Conservation (phyloP, 2,888 invertebrate species). For the Drosophila merina region DNA sequence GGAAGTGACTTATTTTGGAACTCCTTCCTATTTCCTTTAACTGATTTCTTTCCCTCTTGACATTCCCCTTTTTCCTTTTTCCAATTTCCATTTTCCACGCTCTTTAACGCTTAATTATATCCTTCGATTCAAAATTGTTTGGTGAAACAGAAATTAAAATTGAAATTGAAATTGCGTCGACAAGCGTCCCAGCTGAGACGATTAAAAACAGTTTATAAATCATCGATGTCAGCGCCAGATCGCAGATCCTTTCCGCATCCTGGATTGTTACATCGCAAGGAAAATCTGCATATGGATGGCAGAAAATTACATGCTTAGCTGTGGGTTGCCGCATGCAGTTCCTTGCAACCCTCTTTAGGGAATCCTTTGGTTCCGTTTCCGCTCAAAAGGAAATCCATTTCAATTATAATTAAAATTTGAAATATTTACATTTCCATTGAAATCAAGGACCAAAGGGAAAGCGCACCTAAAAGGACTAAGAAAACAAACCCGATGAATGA, state of each 20-base stretch:
- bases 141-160: constrained; percentile 31
- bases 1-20: constrained; percentile 8
- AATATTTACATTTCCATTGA: constrained; percentile 82
- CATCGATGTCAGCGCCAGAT: constrained; percentile 52
- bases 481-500: constrained; percentile 29
- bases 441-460: constrained; percentile 53
- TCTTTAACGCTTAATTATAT: constrained; percentile 53
- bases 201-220: constrained; percentile 71
- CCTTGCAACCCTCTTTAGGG: constrained; percentile 21
- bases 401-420: constrained; percentile 78
- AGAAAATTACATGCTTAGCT: constrained; percentile 54
- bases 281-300: constrained; percentile 50
- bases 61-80: neutral
- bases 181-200: constrained; percentile 41
- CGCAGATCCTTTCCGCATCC: neutral
- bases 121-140: constrained; percentile 62
- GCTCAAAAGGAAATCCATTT: constrained; percentile 60
- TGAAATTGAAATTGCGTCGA: constrained; percentile 18
- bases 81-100: constrained; percentile 26
- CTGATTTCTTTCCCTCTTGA: neutral
- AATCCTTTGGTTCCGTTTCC: constrained; percentile 3
- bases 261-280: neutral
- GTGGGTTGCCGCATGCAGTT: constrained; percentile 69
- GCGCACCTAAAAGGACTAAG: constrained; percentile 28
- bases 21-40: neutral